Conservation (phyloP, 2,797 vertebrate species). For the Enteromius afrohamiltoni region DNA sequence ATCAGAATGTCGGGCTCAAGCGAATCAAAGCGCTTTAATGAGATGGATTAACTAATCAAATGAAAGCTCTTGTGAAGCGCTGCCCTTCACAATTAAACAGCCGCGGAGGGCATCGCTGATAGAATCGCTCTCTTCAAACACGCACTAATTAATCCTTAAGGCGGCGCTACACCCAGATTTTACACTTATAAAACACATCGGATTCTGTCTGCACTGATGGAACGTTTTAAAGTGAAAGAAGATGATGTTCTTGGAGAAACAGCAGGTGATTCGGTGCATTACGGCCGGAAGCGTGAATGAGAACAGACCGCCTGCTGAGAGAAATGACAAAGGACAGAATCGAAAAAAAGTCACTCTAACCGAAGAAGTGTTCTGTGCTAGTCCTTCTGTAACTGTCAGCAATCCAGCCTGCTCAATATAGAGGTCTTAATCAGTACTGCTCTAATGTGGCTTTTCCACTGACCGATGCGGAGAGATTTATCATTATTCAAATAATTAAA, state of each 20-base stretch:
- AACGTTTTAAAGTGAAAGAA: constrained; percentile 1
- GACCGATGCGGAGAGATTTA: not conserved
- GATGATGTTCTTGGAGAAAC: not conserved
- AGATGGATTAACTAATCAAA: constrained; percentile 62
- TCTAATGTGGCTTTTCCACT: not conserved
- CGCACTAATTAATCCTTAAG: constrained; percentile 56
- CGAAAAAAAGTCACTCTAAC: not conserved
- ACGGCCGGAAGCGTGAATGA: not conserved
- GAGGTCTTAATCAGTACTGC: not conserved
- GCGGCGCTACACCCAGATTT: constrained; percentile 22
- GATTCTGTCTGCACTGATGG: constrained; percentile 6
- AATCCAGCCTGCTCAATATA: not conserved
- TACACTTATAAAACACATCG: not conserved
- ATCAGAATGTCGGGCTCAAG: constrained; percentile 37
- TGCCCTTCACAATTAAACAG: constrained; percentile 60
- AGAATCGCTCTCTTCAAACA: constrained; percentile 55
- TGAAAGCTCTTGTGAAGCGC: constrained; percentile 49
- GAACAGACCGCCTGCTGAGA: not conserved
- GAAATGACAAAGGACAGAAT: not conserved
- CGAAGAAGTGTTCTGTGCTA: constrained; percentile 2
- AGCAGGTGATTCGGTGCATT: constrained; percentile 3
- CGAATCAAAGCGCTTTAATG: constrained; percentile 52
- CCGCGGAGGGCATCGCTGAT: constrained; percentile 58
- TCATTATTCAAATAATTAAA: not conserved
- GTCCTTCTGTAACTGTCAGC: constrained; percentile 1